Conservation (phyloP, 2,113 vertebrate species). For the Nothocercus julius region DNA sequence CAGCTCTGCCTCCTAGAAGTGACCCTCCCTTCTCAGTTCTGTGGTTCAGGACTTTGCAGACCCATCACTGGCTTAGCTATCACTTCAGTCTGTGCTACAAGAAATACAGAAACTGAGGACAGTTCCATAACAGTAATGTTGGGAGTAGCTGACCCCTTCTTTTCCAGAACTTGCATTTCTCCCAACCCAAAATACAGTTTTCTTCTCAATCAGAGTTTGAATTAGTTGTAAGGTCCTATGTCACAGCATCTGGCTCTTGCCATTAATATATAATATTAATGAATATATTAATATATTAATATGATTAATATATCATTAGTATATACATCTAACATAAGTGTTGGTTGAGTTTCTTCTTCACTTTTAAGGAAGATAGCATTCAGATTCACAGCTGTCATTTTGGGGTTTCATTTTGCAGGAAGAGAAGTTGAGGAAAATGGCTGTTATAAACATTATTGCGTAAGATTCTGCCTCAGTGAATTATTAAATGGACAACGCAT, state of each 20-base stretch:
- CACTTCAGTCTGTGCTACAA: not conserved
- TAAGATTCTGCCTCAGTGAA: not conserved
- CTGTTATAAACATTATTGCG: not conserved
- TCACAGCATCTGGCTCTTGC: not conserved
- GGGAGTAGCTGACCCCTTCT: not conserved
- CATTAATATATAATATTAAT: not conserved
- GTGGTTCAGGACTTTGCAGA: not conserved
- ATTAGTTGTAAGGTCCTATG: not conserved
- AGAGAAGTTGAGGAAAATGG: not conserved
- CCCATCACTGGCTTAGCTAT: not conserved
- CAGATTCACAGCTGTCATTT: not conserved
- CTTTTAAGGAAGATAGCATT: not conserved
- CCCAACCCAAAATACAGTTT: not conserved
- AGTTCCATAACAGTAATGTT: not conserved
- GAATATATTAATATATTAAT: too few species aligned
- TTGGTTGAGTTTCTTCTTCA: not conserved
- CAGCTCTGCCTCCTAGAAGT: not conserved
- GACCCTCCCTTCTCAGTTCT: not conserved
- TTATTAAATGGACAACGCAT: not conserved
- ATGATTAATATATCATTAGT: too few species aligned
- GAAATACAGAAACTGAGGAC: not conserved
- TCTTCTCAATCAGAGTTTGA: not conserved
- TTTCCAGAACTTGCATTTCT: not conserved
- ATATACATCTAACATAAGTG: not conserved
- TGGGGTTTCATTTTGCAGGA: not conserved